Conservation (phyloP, 2,888 invertebrate species). For the Agriopis leucophaearia region DNA sequence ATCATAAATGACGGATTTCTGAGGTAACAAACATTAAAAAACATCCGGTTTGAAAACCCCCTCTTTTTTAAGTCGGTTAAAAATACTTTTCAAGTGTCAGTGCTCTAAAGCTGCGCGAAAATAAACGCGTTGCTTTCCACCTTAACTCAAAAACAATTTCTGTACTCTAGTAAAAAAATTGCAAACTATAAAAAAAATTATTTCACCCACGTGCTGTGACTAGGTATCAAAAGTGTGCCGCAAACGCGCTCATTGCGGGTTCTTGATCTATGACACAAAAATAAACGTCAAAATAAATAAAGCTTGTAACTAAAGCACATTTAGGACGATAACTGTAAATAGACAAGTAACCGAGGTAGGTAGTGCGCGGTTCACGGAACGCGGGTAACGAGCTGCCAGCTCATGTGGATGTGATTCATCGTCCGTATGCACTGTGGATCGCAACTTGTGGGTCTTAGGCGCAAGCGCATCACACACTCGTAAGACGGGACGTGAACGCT, state of each 20-base stretch:
- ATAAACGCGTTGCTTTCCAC: too few relatives aligned
- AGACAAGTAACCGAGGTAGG: slow-evolving; percentile 46
- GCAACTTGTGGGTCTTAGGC: too few relatives aligned
- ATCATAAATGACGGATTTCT: too few relatives aligned
- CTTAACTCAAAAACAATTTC: neutral
- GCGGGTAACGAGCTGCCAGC: slow-evolving; percentile 48
- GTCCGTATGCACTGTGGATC: slow-evolving; percentile 32
- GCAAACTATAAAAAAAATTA: slow-evolving; percentile 32
- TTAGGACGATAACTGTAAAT: slow-evolving; percentile 65
- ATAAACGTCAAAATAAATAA: slow-evolving; percentile 55
- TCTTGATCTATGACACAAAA: slow-evolving; percentile 53
- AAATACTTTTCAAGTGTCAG: too few relatives aligned
- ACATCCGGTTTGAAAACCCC: too few relatives aligned
- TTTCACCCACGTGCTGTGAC: slow-evolving; percentile 41
- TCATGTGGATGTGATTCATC: slow-evolving; percentile 58
- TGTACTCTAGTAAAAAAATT: slow-evolving; percentile 6
- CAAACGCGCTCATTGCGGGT: slow-evolving; percentile 54
- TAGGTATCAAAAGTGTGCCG: slow-evolving; percentile 43
- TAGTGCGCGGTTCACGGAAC: slow-evolving; percentile 47
- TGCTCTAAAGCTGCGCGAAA: too few relatives aligned
- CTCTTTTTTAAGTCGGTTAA: too few relatives aligned
- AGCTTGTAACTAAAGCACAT: slow-evolving; percentile 60
- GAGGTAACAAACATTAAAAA: too few relatives aligned
- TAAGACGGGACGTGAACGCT: too few relatives aligned
- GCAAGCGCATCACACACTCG: too few relatives aligned